These are phyloP conservation scores for Taxidea taxus DNA, from an alignment of 2,113 vertebrate genomes.

Conservation along the genomic window DNA sequence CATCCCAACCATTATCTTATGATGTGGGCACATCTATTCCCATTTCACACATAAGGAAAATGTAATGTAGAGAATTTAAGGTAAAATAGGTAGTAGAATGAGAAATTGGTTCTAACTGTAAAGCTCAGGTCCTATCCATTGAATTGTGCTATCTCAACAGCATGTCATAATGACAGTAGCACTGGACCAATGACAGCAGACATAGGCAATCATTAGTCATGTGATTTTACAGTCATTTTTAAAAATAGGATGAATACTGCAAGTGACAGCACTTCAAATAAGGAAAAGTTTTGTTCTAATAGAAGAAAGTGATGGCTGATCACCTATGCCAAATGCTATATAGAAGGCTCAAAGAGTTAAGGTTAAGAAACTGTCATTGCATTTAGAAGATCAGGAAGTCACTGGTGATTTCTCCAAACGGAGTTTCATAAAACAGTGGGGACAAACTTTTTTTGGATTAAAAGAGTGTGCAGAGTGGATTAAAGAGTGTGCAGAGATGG, in stretches of 20 bases:
- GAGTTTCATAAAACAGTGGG: background rate
- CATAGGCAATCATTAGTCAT: background rate
- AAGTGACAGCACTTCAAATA: background rate
- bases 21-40: background rate
- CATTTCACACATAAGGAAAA: background rate
- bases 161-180: background rate
- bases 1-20: background rate
- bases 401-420: background rate
- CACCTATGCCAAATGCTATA: background rate
- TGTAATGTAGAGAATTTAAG: background rate
- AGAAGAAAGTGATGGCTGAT: background rate
- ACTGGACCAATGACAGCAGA: background rate
- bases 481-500: background rate
- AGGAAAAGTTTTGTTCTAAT: background rate
- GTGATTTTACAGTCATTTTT: background rate
- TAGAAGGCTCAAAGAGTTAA: background rate
- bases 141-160: background rate
- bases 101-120: background rate
- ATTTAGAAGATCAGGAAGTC: constrained; percentile 6
- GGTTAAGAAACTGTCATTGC: background rate
- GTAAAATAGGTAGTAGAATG: background rate
- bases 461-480: background rate
- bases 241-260: background rate
- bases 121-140: background rate
- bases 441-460: background rate